Evolutionary conservation across 2,888 invertebrate genomes (phyloP), one percentile per base, ranked within the genome.

Genomic region (Meteorus cinctellus): DNA sequence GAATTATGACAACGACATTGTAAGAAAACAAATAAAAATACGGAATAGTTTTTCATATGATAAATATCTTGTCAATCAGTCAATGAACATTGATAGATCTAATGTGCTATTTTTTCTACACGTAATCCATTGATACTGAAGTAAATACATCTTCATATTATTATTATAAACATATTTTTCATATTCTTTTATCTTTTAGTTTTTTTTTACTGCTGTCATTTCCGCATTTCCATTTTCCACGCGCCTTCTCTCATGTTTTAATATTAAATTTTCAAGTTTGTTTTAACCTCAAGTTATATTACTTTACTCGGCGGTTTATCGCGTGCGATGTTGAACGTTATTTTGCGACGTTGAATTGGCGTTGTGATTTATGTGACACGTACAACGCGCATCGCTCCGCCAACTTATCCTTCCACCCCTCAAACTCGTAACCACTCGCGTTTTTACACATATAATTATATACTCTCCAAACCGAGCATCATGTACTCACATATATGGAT

Each of bases 281-380:
- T 48, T n/a, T 45, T 68, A 59, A 68, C 72, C 70, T 29, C 60
- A 60, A 55, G 63, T 29, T 48, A 48, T 36, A 71, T 63, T 63
- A 72, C 62, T 45, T 48, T 48, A 29, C 62, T 48, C 63, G 41
- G 68, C 63, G 68, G 74, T 73, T 63, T 73, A 74, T 74, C 78
- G 76, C 36, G 72, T 71, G 65, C 16, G 63, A 41, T 68, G 72
- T 63, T 68, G 55, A 45, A 69, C 72, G 71, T 75, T 77, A 78
- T 69, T 80, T 79, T 72, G 59, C 75, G 63, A 76, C 74, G 67
- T 75, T 75, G 76, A 79, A 80, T 80, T 77, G 80, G 74, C 77
- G 68, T 75, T 79, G 77, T 78, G 80, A 80, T 79, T 80, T 76
- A 79, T 69, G 68, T 63, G 77, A 45, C 78, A 79, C 77, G 80